Evolutionary conservation across 2,888 invertebrate species (phyloP).

Genomic region (Dryadula phaetusa): DNA sequence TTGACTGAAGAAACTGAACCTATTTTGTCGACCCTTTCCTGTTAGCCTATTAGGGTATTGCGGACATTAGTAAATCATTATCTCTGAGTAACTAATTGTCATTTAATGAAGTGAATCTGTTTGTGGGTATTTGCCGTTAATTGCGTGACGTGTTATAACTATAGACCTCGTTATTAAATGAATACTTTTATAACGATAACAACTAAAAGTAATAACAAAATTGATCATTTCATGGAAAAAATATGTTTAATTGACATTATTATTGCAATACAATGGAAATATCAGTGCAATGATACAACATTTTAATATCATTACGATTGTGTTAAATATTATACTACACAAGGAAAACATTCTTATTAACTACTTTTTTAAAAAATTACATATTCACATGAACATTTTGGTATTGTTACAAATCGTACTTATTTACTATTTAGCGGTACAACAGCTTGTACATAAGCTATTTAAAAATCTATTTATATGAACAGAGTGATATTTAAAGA

Average conservation of each 20-base stretch:
- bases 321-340: background rate
- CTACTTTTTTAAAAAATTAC: too few relatives aligned
- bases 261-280: slow-evolving; percentile 31
- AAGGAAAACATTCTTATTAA: background rate
- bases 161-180: slow-evolving; percentile 27
- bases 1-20: slow-evolving; percentile 27
- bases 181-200: slow-evolving; percentile 30
- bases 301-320: background rate
- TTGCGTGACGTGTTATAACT: slow-evolving; percentile 51
- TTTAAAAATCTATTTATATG: too few relatives aligned
- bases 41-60: slow-evolving; percentile 40
- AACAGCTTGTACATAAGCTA: too few relatives aligned
- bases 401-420: too few relatives aligned
- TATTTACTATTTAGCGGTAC: too few relatives aligned
- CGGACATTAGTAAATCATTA: slow-evolving; percentile 42
- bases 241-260: slow-evolving; percentile 37
- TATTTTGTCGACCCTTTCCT: slow-evolving; percentile 34
- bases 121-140: slow-evolving; percentile 63
- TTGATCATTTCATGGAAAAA: slow-evolving; percentile 32
- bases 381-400: too few relatives aligned
- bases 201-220: slow-evolving; percentile 23
- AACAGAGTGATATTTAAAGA: too few relatives aligned
- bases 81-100: slow-evolving; percentile 57
- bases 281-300: slow-evolving; percentile 1
- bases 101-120: slow-evolving; percentile 55